Percentiles rank a stretch among this genome's conserved stretches.
Evolutionary conservation across 2,113 vertebrate species (phyloP).

Genomic region (Epinephelus lanceolatus): DNA sequence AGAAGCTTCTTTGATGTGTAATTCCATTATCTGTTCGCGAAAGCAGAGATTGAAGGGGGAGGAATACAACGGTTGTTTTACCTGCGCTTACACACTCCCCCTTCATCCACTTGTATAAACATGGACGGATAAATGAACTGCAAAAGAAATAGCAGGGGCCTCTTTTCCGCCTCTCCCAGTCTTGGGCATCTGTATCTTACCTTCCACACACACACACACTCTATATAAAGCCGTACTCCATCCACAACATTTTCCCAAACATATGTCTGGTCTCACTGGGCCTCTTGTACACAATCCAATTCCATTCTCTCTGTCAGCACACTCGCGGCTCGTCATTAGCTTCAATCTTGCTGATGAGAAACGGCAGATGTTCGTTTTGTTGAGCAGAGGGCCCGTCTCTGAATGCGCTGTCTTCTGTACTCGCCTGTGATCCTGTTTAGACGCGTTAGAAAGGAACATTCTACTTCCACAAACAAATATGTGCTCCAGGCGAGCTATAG

Average conservation of each 20-base stretch:
- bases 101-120: slow-evolving; percentile 64
- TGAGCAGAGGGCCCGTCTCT: slow-evolving; percentile 66
- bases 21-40: slow-evolving; percentile 72
- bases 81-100: slow-evolving; percentile 48
- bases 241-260: slow-evolving; percentile 68
- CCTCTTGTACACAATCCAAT: slow-evolving; percentile 77
- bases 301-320: slow-evolving; percentile 79
- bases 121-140: slow-evolving; percentile 35
- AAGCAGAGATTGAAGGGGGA: slow-evolving; percentile 67
- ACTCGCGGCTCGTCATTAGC: slow-evolving; percentile 80
- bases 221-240: slow-evolving; percentile 40
- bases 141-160: slow-evolving; percentile 33
- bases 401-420: slow-evolving; percentile 61
- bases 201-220: slow-evolving; percentile 19
- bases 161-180: slow-evolving; percentile 27
- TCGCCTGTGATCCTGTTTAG: slow-evolving; percentile 65
- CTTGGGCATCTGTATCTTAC: slow-evolving; percentile 4
- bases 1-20: slow-evolving; percentile 72
- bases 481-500: background rate
- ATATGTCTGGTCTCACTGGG: slow-evolving; percentile 79
- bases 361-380: slow-evolving; percentile 84
- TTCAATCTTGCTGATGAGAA: slow-evolving; percentile 81
- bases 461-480: slow-evolving; percentile 55
- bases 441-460: slow-evolving; percentile 38
- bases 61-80: slow-evolving; percentile 64